These are phyloP conservation scores for Proisotoma minuta DNA, from an alignment of 2,888 invertebrate genomes.

Conservation along the genomic window DNA sequence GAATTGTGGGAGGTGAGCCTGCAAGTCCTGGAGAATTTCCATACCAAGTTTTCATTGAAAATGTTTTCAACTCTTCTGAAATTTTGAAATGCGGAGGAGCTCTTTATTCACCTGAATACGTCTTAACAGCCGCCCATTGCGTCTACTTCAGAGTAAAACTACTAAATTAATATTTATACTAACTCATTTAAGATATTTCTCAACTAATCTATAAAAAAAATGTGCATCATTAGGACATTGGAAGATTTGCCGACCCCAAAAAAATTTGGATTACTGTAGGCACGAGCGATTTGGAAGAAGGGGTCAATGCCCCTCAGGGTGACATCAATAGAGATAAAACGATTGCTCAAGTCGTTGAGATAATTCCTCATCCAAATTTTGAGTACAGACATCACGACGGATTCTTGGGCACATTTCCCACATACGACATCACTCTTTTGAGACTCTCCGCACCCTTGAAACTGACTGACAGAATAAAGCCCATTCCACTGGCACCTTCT, in stretches of 20 bases:
- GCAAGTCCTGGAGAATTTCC: conserved; percentile 20
- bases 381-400: conserved; percentile 23
- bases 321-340: conserved; percentile 24
- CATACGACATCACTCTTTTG: conserved; percentile 25
- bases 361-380: conserved; percentile 29
- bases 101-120: conserved; percentile 19
- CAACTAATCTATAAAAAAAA: background rate
- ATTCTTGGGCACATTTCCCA: conserved; percentile 19
- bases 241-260: conserved; percentile 19
- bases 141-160: conserved; percentile 23
- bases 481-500: conserved; percentile 17
- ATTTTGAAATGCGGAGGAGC: conserved; percentile 33
- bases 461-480: conserved; percentile 21
- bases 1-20: conserved; percentile 24
- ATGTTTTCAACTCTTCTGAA: conserved; percentile 28
- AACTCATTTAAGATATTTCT: background rate
- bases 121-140: conserved; percentile 28
- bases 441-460: conserved; percentile 21
- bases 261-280: conserved; percentile 29
- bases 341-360: conserved; percentile 22
- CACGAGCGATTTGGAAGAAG: conserved; percentile 9
- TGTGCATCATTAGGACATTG: conserved; percentile 9
- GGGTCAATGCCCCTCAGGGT: background rate
- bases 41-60: conserved; percentile 34
- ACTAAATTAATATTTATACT: background rate